Evolutionary conservation across 2,113 vertebrate genomes (phyloP), one percentile per base, ranked within the genome.

Genomic region (Oreochromis tanganicae): DNA sequence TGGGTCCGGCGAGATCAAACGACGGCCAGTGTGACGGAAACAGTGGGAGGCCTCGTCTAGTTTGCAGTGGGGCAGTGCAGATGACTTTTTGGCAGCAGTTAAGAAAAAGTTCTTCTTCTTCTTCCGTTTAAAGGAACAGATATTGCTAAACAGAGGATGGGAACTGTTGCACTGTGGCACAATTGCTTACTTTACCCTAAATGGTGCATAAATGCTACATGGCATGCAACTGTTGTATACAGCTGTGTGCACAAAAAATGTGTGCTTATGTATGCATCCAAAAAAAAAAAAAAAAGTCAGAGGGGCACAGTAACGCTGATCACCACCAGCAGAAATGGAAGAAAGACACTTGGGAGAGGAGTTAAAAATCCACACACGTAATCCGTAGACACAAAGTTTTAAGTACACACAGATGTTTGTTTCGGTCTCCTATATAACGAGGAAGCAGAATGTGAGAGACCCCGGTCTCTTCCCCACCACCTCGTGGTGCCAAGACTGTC

Each of bases 1-100:
- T 48, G 38, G 61, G 21, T 24, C 17, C 52, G 2, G 75, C 5
- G 29, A 85, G 86, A 90, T 90, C 89, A 92, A 90, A 91, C 17
- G 2, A 27, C 73, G 78, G 46, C 36, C 41, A 52, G 43, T 81
- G 52, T 80, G 89, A 87, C 4, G 50, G 82, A 84, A 52, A 88
- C 66, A 27, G 85, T 81, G 48, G 79, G 89, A 91, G 83, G 54
- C 63, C 81, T 81, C 61, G 80, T 29, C 29, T 36, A 63, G 80
- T 79, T 85, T 84, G 55, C 79, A 83, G 84, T 63, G 4, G 52
- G 83, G 21, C 16, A 41, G n/a, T 80, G 52, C 61, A 73, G 85
- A 78, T 59, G 3, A 73, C 80, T 82, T 88, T 80, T 29, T 50
- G 80, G 80, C 29, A 71, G 80, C 66, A 89, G 17, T 80, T 83